Base-by-base conservation (phyloP, 2,113 vertebrate species). In the Gymnorhina tibicen region DNA sequence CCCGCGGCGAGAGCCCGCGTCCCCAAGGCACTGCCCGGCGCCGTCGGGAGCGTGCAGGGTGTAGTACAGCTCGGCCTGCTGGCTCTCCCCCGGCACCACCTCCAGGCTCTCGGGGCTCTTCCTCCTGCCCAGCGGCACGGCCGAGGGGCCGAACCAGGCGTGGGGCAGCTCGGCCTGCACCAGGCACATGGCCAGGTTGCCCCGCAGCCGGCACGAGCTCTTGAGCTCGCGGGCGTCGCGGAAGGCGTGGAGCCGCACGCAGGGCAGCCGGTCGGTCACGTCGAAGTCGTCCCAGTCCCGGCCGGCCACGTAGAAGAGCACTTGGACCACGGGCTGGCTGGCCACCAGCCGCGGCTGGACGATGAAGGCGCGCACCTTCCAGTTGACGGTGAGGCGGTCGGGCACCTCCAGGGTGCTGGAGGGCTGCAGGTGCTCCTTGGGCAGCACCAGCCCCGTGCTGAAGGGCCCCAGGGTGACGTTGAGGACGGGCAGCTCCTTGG, bases 301-400 rank as follows among this genome's bases (percentile, higher is more conserved):
- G 24, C 99, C 99, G 0, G 99, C 99, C 19, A 99, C 98, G 55
- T 99, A 99, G 98, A 99, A 99, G 60, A 99, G 98, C 85, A 99
- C 99, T 97, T 99, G 99, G 62, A 99, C 99, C 30, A 98, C 95
- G 1, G 99, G 99, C 97, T 98, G 99, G 95, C 92, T 99, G 96
- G 99, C 98, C 69, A 98, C 98, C 88, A 99, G 99, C 47, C 98
- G 98, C 1, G 99, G 96, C 53, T 99, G 99, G 27, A 99, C 98
- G 42, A 99, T 99, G 97, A 99, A 99, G 60, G 99, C 99, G n/a
- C 99, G 98, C 39, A 99, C 99, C 95, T 99, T 99, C 99, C 99
- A 99, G 98, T 99, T 99, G 96, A 99, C 99, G 0, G 99, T 99
- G 93, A 99, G 97, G 92, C 98, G 98, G 79, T 98, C 98, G 0